phyloP scores from a whole-genome alignment of 1,140 invertebrate species.

The Bathynomus jamesi region DNA sequence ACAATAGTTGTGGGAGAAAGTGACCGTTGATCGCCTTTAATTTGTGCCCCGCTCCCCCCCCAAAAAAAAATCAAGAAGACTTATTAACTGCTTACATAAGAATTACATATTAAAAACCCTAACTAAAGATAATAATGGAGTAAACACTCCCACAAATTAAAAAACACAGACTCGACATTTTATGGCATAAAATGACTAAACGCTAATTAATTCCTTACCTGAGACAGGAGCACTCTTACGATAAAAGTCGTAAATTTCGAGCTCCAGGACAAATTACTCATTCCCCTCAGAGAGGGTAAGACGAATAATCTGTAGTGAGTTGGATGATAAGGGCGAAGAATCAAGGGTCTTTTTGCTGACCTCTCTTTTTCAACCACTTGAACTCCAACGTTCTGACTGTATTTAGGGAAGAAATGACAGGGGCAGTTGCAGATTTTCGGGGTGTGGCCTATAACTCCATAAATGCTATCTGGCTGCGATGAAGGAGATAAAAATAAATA shows the following conservation, averaged over 20 bases:
- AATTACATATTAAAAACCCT: too few relatives aligned
- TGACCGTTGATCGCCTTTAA: too few relatives aligned
- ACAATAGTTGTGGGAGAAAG: too few relatives aligned
- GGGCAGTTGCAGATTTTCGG: conserved; percentile 32
- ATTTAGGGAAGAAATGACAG: conserved; percentile 30
- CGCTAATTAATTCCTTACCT: too few relatives aligned
- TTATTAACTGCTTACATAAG: too few relatives aligned
- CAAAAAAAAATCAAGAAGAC: too few relatives aligned
- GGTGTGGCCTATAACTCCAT: conserved; percentile 11
- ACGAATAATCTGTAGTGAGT: neutral
- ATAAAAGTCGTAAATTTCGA: neutral
- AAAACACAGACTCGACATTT: too few relatives aligned
- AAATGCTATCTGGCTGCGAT: neutral
- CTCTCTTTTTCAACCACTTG: neutral
- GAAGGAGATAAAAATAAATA: neutral
- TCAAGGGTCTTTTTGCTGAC: neutral
- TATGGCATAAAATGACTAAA: too few relatives aligned
- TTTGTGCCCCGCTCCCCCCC: too few relatives aligned
- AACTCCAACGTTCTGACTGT: neutral
- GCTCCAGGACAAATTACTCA: neutral
- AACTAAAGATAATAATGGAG: too few relatives aligned
- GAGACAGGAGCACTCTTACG: neutral
- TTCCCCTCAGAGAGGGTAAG: neutral
- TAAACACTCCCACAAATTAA: too few relatives aligned
- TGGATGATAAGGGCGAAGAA: neutral